These are phyloP conservation scores for Tenthredo distinguenda DNA, from an alignment of 2,888 invertebrate species.

Conservation along the genomic window DNA sequence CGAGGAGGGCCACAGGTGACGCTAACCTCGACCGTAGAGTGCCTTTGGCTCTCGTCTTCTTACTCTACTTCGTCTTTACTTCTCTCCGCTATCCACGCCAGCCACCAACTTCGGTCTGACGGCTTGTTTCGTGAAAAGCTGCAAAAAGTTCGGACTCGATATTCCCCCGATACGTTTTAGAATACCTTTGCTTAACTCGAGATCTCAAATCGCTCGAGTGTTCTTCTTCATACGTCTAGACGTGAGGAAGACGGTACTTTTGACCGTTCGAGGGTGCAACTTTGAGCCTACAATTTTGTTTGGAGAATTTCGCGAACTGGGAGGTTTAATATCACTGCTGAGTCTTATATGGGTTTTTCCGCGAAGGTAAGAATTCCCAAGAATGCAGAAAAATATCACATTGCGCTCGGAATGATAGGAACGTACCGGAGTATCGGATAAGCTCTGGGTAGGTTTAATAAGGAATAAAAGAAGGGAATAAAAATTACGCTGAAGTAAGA, in stretches of 20 bases:
- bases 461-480: neutral
- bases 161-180: neutral
- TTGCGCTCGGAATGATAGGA: neutral
- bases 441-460: neutral
- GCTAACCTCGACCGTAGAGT: slow-evolving; percentile 68
- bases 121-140: neutral
- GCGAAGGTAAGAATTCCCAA: too few relatives aligned
- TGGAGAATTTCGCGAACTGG: too few relatives aligned
- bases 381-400: neutral
- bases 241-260: too few relatives aligned
- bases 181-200: neutral
- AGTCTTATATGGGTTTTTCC: neutral
- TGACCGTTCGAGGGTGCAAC: too few relatives aligned
- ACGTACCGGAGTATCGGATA: neutral
- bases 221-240: neutral
- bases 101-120: neutral
- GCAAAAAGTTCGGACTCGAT: neutral
- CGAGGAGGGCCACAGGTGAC: slow-evolving; percentile 73
- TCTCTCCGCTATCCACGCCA: neutral
- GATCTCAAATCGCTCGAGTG: neutral
- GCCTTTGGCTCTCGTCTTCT: slow-evolving; percentile 31
- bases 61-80: neutral
- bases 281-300: too few relatives aligned
- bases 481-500: neutral
- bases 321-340: too few relatives aligned